Percentiles rank a stretch among this genome's conserved stretches.
Evolutionary conservation across 37 sponge, comb jelly and placozoan genomes (phyloP).

Genomic region (Petrosia ficiformis): DNA sequence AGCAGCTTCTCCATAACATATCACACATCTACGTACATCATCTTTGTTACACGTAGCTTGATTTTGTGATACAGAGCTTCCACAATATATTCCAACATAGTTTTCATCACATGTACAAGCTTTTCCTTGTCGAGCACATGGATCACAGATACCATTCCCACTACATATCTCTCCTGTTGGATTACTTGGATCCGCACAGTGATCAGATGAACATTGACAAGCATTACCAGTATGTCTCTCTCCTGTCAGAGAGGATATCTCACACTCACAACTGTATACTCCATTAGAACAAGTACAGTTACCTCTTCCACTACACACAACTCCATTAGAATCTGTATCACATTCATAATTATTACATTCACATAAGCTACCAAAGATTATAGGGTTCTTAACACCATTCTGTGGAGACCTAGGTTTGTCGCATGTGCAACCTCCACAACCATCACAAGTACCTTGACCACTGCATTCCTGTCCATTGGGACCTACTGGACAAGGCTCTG

Average conservation of each 20-base stretch:
- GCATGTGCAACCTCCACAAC: too few relatives aligned
- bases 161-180: neutral
- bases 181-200: neutral
- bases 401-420: too few relatives aligned
- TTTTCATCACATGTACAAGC: neutral
- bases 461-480: slow-evolving; percentile 1
- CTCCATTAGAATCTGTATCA: too few relatives aligned
- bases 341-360: too few relatives aligned
- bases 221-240: neutral
- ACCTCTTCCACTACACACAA: too few relatives aligned
- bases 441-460: slow-evolving; percentile 13
- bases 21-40: neutral
- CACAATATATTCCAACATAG: neutral
- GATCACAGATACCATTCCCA: neutral
- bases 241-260: neutral
- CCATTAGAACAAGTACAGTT: slow-evolving; percentile 1
- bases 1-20: neutral
- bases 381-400: too few relatives aligned
- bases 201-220: neutral
- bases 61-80: neutral
- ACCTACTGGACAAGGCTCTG: neutral
- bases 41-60: neutral
- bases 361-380: too few relatives aligned
- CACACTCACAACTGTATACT: neutral
- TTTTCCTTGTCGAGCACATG: neutral